These are phyloP conservation scores for Parasteatoda lunata DNA, from an alignment of 2,888 invertebrate genomes.

Conservation along the genomic window DNA sequence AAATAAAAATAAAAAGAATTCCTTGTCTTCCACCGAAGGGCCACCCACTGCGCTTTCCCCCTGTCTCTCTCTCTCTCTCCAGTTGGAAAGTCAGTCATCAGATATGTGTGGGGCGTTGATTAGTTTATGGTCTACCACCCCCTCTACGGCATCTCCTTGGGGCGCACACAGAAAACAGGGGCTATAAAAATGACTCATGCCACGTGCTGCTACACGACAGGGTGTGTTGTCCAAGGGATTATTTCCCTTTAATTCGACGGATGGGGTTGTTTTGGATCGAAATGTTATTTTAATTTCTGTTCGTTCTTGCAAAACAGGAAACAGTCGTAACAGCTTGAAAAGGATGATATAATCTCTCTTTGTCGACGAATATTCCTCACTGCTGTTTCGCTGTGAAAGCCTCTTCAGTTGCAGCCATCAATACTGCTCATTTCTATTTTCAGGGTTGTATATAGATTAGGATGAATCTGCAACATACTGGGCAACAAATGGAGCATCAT, in stretches of 20 bases:
- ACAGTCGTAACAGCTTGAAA: slow-evolving; percentile 32
- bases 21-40: slow-evolving; percentile 15
- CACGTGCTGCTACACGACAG: slow-evolving; percentile 43
- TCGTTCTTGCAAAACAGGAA: slow-evolving; percentile 28
- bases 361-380: background rate
- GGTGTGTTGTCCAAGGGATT: slow-evolving; percentile 11
- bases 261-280: slow-evolving; percentile 1
- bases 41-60: slow-evolving; percentile 45
- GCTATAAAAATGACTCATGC: slow-evolving; percentile 62
- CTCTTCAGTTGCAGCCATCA: too few species aligned
- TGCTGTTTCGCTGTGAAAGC: too few species aligned
- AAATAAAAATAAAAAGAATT: background rate
- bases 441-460: background rate
- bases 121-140: slow-evolving; percentile 52
- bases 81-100: slow-evolving; percentile 33
- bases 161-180: slow-evolving; percentile 25
- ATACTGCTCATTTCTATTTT: background rate
- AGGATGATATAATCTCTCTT: background rate
- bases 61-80: background rate
- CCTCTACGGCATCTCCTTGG: background rate
- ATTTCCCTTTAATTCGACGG: slow-evolving; percentile 17
- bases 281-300: slow-evolving; percentile 60
- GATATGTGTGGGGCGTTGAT: slow-evolving; percentile 38
- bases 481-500: too few species aligned
- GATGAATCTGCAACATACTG: too few species aligned